Evolutionary conservation across 2,113 vertebrate genomes (phyloP).

Genomic region (Cathartes aura): DNA sequence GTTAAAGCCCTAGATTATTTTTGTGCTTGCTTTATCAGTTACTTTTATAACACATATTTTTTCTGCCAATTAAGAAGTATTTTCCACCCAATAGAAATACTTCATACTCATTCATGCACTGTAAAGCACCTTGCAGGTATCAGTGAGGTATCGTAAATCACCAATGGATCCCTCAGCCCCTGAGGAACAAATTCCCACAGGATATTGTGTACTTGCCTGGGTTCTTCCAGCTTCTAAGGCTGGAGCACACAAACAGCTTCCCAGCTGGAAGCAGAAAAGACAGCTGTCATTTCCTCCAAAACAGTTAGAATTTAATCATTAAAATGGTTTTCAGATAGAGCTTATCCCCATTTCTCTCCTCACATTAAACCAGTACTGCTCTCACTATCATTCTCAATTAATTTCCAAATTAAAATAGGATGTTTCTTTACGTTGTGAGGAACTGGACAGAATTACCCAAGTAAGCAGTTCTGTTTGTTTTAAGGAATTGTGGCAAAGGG

Average conservation of each 20-base stretch:
- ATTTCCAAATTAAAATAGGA: background rate
- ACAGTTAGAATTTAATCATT: background rate
- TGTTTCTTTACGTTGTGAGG: background rate
- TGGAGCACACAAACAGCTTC: background rate
- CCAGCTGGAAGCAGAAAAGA: background rate
- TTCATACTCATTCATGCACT: background rate
- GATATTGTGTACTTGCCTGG: background rate
- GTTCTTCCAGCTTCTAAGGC: background rate
- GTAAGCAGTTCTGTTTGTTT: background rate
- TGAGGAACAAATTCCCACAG: background rate
- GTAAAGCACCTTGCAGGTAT: background rate
- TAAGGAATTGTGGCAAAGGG: background rate
- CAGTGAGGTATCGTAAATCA: background rate
- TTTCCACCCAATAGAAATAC: background rate
- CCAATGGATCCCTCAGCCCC: background rate
- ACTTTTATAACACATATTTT: background rate
- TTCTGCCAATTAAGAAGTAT: background rate
- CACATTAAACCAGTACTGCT: background rate
- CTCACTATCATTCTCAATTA: background rate
- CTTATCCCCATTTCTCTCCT: background rate
- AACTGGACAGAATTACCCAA: background rate
- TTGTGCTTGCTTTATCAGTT: background rate
- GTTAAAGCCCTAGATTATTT: background rate
- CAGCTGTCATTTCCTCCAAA: background rate
- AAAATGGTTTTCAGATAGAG: background rate